Percentiles rank a stretch among this genome's conserved stretches.
phyloP scores from a whole-genome alignment of 2,113 vertebrate species.

The Notarius quadriscutis region DNA sequence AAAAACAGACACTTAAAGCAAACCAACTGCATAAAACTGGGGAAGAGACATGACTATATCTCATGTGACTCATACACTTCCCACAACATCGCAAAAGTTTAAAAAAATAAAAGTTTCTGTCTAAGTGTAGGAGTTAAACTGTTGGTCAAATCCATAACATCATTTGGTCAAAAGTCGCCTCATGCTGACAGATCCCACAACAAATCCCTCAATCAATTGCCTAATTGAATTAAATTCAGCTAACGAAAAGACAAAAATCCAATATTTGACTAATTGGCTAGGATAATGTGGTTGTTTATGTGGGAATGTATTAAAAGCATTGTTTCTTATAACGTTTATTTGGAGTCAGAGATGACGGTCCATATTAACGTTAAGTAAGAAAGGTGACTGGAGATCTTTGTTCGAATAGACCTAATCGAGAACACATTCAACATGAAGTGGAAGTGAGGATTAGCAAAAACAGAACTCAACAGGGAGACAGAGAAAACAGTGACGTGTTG shows the following conservation, averaged over 20 bases:
- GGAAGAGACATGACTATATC: background rate
- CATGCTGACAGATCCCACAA: background rate
- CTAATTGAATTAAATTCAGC: background rate
- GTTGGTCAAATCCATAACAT: background rate
- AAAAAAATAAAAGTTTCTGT: background rate
- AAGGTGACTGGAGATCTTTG: background rate
- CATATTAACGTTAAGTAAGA: background rate
- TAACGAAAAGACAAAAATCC: background rate
- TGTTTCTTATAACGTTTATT: background rate
- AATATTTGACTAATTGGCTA: background rate
- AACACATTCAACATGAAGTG: background rate
- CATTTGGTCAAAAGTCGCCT: no score
- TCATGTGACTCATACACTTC: background rate
- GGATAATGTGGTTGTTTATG: background rate
- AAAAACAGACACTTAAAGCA: background rate
- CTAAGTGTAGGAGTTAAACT: background rate
- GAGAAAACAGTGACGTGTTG: background rate
- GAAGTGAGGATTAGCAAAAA: background rate
- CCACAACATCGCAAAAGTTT: background rate
- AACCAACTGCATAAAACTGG: slow-evolving; percentile 22
- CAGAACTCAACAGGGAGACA: background rate
- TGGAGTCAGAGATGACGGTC: background rate
- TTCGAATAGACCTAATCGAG: background rate
- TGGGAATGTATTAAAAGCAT: background rate
- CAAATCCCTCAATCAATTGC: background rate